phyloP scores from a whole-genome alignment of 2,797 vertebrate species.

The Columba guinea region DNA sequence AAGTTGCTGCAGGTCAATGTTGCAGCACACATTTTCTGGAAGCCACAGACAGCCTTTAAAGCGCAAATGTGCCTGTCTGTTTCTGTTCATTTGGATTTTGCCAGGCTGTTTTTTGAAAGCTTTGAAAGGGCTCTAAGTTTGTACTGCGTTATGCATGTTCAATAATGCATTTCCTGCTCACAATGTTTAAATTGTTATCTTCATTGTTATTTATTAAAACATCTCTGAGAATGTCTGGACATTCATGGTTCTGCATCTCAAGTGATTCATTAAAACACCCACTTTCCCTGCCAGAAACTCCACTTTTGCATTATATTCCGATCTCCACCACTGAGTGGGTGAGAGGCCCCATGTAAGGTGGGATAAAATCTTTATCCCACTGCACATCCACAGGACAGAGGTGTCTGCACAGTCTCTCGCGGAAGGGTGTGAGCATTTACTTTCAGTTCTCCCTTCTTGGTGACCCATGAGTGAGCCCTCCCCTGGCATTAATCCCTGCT shows the following conservation, averaged over 20 bases:
- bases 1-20: not conserved
- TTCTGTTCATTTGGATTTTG: constrained; percentile 12
- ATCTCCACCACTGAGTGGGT: not conserved
- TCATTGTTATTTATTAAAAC: constrained; percentile 72
- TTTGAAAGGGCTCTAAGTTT: constrained; percentile 26
- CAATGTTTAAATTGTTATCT: constrained; percentile 59
- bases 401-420: not conserved
- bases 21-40: not conserved
- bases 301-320: constrained; percentile 2
- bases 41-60: not conserved
- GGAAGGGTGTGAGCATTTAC: not conserved
- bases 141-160: constrained; percentile 36
- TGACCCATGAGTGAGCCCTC: not conserved
- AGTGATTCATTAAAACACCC: constrained; percentile 54
- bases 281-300: not conserved
- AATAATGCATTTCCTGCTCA: constrained; percentile 62
- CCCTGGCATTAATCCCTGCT: not conserved
- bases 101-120: constrained; percentile 4
- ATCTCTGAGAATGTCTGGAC: constrained; percentile 48
- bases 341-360: not conserved
- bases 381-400: not conserved
- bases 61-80: not conserved
- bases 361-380: constrained; percentile 10
- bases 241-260: constrained; percentile 53
- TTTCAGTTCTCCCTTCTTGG: not conserved